phyloP scores from a whole-genome alignment of 2,113 vertebrate genomes.

The Callionymus lyra region DNA sequence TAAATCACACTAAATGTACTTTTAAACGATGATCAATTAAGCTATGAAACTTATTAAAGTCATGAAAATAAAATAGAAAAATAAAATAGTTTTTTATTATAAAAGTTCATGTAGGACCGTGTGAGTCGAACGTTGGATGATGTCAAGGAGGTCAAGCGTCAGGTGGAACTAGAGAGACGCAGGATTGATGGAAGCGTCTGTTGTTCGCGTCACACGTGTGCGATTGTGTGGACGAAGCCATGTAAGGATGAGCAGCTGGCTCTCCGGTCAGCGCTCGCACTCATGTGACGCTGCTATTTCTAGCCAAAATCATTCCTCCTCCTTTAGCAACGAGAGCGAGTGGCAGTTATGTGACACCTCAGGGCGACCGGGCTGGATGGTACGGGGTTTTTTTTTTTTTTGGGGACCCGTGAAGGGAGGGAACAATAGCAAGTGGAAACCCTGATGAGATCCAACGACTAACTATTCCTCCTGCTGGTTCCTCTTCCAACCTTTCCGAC shows the following conservation, averaged over 20 bases:
- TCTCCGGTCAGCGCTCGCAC: conserved; percentile 34
- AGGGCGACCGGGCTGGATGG: conserved; percentile 12
- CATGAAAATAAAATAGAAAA: too few species aligned
- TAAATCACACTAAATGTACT: too few species aligned
- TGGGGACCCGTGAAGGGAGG: conserved; percentile 2
- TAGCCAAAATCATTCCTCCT: conserved; percentile 50
- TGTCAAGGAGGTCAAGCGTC: neutral
- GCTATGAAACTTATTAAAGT: too few species aligned
- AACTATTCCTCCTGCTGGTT: too few species aligned
- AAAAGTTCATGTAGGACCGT: too few species aligned
- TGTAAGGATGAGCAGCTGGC: conserved; percentile 60
- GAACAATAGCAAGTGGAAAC: conserved; percentile 10
- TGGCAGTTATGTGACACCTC: conserved; percentile 57
- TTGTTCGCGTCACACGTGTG: too few species aligned
- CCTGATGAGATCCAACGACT: neutral
- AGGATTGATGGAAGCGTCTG: too few species aligned
- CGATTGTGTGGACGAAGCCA: conserved; percentile 30
- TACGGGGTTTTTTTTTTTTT: conserved; percentile 23
- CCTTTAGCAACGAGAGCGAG: conserved; percentile 50
- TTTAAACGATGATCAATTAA: too few species aligned
- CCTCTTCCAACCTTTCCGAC: too few species aligned
- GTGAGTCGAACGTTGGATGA: too few species aligned
- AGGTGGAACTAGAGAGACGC: too few species aligned
- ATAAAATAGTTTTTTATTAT: too few species aligned
- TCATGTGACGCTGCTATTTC: conserved; percentile 65